A percentile compares a stretch with the other conserved stretches of the same genome.
Conservation (phyloP, 2,888 invertebrate species). For the Pristionchus japonicus region DNA sequence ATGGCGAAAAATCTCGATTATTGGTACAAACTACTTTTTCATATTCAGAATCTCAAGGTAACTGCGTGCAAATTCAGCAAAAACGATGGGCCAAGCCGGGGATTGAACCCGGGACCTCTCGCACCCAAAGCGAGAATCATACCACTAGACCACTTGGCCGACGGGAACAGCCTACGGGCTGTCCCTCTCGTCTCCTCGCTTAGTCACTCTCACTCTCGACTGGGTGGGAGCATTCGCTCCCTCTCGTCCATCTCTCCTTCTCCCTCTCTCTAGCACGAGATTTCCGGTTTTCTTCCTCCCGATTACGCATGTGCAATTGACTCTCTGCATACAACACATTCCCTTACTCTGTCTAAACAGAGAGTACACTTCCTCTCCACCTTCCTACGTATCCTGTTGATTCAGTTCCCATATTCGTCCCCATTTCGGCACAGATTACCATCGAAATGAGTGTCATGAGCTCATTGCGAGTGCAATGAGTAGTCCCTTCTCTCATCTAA, state of each 20-base stretch:
- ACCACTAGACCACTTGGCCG: constrained; percentile 67
- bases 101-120: constrained; percentile 70
- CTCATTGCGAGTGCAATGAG: no score
- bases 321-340: no score
- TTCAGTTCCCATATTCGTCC: no score
- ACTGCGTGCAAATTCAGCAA: not conserved
- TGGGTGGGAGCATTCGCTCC: not conserved
- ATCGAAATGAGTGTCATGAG: no score
- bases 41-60: no score
- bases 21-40: no score
- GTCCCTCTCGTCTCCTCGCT: not conserved
- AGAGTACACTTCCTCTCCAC: no score
- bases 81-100: constrained; percentile 53
- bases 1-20: no score
- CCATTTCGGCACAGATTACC: no score
- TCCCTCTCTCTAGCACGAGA: not conserved
- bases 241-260: not conserved
- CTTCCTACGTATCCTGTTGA: no score
- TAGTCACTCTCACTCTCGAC: not conserved
- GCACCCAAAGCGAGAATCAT: constrained; percentile 73
- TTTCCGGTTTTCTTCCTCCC: not conserved
- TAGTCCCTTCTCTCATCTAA: no score
- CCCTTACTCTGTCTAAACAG: no score
- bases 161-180: not conserved
- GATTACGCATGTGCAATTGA: not conserved